phyloP scores from a whole-genome alignment of 1,140 invertebrate genomes.

The Caenorhabditis elegans region DNA sequence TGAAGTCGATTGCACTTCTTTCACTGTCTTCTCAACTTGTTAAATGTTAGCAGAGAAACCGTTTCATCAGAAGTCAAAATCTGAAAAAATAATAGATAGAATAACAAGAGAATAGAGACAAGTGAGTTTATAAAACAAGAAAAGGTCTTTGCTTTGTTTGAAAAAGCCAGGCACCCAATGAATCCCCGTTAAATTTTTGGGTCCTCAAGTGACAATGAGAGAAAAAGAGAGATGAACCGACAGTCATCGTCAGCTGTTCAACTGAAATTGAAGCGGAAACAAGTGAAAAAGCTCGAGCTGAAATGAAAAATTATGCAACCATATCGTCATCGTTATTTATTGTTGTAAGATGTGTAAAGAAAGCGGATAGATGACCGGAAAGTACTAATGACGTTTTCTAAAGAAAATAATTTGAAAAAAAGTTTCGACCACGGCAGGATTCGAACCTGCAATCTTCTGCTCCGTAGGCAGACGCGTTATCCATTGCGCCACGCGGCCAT shows the following conservation, averaged over 20 bases:
- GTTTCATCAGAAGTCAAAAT: not conserved
- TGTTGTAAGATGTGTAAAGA: not conserved
- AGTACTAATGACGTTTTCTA: not conserved
- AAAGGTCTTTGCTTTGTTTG: not conserved
- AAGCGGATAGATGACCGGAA: not conserved
- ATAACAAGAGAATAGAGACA: not conserved
- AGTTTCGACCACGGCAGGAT: slow-evolving; percentile 49
- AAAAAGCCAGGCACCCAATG: not conserved
- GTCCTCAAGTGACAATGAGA: not conserved
- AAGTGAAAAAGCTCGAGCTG: not conserved
- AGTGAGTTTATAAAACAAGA: not conserved
- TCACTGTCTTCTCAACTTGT: not conserved
- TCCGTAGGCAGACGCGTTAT: not conserved
- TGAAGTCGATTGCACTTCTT: not conserved
- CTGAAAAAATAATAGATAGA: not conserved
- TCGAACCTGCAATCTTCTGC: slow-evolving; percentile 57
- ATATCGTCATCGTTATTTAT: not conserved
- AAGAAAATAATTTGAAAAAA: not conserved
- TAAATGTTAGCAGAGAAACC: not conserved
- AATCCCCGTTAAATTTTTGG: too few species aligned
- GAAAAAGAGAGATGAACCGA: slow-evolving; percentile 1
- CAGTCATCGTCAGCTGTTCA: slow-evolving; percentile 24
- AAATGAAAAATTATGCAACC: not conserved
- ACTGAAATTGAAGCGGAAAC: not conserved
- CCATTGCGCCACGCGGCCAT: not conserved